These are phyloP conservation scores for Charina bottae DNA, from an alignment of 2,113 vertebrate genomes.

Conservation along the genomic window DNA sequence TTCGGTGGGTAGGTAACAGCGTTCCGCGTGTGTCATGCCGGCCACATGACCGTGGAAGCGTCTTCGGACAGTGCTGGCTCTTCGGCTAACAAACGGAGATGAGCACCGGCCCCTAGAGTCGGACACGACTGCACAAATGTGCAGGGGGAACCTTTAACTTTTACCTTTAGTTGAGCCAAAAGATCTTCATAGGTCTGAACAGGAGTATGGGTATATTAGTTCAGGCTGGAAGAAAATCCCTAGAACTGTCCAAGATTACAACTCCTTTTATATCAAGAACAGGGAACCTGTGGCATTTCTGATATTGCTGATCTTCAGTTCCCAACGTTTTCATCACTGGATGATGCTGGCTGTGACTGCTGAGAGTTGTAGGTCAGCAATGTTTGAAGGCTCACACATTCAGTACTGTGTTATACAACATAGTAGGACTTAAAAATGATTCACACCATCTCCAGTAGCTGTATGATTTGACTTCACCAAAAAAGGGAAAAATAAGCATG, in stretches of 20 bases:
- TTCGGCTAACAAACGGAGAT: no score
- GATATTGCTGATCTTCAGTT: not conserved
- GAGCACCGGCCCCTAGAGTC: no score
- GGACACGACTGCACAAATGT: no score
- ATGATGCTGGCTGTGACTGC: not conserved
- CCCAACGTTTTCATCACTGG: not conserved
- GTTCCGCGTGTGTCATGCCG: no score
- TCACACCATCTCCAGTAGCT: not conserved
- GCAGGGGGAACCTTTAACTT: no score
- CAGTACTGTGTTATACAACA: not conserved
- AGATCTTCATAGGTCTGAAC: not conserved
- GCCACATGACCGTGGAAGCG: no score
- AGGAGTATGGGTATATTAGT: not conserved
- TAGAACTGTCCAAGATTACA: not conserved
- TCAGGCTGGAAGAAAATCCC: not conserved
- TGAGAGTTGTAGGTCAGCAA: not conserved
- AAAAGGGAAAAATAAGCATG: constrained; percentile 6
- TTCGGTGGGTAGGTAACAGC: no score
- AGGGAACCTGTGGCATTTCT: not conserved
- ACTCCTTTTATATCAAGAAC: not conserved
- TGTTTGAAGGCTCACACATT: not conserved
- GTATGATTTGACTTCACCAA: not conserved
- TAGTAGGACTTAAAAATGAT: not conserved
- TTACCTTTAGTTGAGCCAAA: not conserved
- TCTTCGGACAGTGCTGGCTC: no score